Base-by-base conservation (phyloP, 2,888 invertebrate genomes). In the Arrhopalites spinosus region DNA sequence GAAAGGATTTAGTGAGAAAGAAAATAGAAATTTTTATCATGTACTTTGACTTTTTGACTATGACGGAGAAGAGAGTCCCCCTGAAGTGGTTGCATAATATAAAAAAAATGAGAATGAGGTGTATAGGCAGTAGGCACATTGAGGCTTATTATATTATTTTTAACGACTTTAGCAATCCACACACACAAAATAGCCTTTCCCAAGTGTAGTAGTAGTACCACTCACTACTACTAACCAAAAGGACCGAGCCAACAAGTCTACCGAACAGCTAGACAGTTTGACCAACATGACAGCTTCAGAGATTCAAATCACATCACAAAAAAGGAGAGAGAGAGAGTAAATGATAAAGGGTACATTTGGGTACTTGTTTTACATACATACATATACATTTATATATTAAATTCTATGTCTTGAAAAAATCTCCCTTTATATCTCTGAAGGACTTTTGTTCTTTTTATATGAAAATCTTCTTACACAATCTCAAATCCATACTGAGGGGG, bases 241-340 rank as follows among this genome's bases (percentile, higher is more conserved):
- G 64, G 20, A 74, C 76, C 69, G 77, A 81, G 81, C 78, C 81
- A 80, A 72, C 75, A 77, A 80, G 81, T 81, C 81, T 81, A 78
- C 78, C 79, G 11, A 36, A 77, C 78, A 79, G 75, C 76, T 79
- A 81, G 81, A 81, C 81, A 79, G 79, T 78, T 81, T 81, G 81
- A 78, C 81, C 78, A 79, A 79, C 73, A 77, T 81, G 81, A 81
- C 81, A 81, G 81, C 79, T 79, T 77, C 78, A 81, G 56, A 81
- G 81, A 81, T 81, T 77, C 73, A 66, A 78, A 81, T 79, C 80
- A 73, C 79, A 75, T 79, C 78, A 73, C 76, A 68, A 68, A 66
- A 30, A 68, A 76, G 68, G 73, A 50, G 50, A 73, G 30, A 76
- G 29, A 73, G 53, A 47, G 53, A 69, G 69, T 50, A 25, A 69